A percentile compares a stretch with the other conserved stretches of the same genome.
These are phyloP conservation scores for Alligator mississippiensis DNA, from an alignment of 2,113 vertebrate species.

Conservation along the genomic window DNA sequence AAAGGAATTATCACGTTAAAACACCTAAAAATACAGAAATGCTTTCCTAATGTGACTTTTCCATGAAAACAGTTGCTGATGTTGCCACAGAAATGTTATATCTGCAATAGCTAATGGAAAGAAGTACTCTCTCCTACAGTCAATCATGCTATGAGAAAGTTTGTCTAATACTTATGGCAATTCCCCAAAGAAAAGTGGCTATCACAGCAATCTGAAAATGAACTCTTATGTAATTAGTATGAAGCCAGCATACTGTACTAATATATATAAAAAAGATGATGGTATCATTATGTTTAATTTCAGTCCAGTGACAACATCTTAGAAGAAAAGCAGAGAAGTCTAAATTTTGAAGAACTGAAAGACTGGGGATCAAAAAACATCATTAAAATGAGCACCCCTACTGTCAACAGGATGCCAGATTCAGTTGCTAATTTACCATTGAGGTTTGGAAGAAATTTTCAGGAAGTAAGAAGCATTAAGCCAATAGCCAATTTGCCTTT, in stretches of 20 bases:
- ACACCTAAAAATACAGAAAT: neutral
- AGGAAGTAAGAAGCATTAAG: slow-evolving; percentile 66
- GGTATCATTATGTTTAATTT: slow-evolving; percentile 27
- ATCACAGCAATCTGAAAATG: neutral
- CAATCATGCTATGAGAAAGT: neutral
- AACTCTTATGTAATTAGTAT: neutral
- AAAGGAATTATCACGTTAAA: neutral
- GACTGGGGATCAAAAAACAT: slow-evolving; percentile 72
- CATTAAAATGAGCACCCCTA: slow-evolving; percentile 64
- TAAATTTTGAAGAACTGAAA: slow-evolving; percentile 74
- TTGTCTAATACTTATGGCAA: too few species aligned
- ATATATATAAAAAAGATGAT: slow-evolving; percentile 10
- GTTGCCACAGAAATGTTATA: neutral
- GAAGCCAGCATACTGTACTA: neutral
- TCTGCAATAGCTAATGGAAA: neutral
- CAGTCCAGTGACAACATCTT: slow-evolving; percentile 66
- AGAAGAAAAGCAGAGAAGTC: slow-evolving; percentile 73
- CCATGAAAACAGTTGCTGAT: neutral
- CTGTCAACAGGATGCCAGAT: slow-evolving; percentile 68
- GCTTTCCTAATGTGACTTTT: neutral
- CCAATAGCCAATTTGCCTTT: slow-evolving; percentile 71
- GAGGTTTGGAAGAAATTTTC: slow-evolving; percentile 75
- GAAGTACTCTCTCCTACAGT: neutral
- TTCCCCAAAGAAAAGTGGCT: neutral
- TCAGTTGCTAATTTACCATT: slow-evolving; percentile 72